Base-by-base conservation (phyloP, 1,140 invertebrate genomes). In the Meloidogyne floridensis region DNA sequence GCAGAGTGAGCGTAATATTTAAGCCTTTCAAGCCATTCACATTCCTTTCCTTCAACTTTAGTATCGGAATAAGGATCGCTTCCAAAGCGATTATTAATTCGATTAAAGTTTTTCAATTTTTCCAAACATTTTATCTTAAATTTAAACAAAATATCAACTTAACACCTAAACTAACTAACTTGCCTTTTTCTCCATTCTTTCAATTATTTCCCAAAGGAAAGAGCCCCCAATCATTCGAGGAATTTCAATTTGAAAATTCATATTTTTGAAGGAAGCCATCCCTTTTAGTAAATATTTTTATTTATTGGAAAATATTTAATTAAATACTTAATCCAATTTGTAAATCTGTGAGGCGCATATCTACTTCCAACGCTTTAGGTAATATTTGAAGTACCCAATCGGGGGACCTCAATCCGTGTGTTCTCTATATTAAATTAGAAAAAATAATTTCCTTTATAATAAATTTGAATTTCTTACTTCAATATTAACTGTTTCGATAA, bases 1-100 rank as follows among this genome's bases (percentile, higher is more conserved):
- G 80, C 74, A 43, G 80, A 81, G 18, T 81, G 54, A n/a, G 75
- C 80, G 71, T 72, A 75, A 72, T 81, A 81, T 77, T 79, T 81
- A 0, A 81, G 54, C 0, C 72, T 3, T 20, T 75, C 70, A 18
- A 81, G 54, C 80, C 80, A 81, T 51, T 56, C 54, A 54, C 80
- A 81, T 71, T 20, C 59, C 47, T n/a, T 3, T 15, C 32, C 51
- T 18, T 32, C 72, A 53, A 51, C 0, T 51, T 20, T 65, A 1
- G 15, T 65, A 65, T 65, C n/a, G 7, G 15, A 6, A 18, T 65
- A 65, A 7, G 59, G 59, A 65, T 65, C 59, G n/a, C 15, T 70
- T 2, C 59, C 18, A 51, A 43, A 72, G 6, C 18, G 18, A 42
- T 18, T 71, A 1, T 69, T 79, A 43, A 11, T 7, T 42, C 65